Conservation (phyloP, 92 coral and sea anemone species). For the Siderastrea radians region DNA sequence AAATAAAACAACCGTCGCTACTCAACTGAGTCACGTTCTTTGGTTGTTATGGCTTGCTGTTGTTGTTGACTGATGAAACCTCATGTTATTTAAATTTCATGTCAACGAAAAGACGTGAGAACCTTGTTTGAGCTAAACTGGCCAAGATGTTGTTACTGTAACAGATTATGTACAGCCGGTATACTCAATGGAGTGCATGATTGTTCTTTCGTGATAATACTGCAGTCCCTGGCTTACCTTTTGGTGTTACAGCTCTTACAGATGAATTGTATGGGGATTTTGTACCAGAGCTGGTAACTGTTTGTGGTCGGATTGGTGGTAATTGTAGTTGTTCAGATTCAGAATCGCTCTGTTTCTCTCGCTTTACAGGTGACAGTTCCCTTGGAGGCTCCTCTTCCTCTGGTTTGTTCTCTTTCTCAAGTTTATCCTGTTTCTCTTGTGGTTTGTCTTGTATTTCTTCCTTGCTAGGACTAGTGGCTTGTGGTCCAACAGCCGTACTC, state of each 20-base stretch:
- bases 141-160: too few relatives aligned
- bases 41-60: too few relatives aligned
- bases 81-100: too few relatives aligned
- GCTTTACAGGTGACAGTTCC: constrained; percentile 11
- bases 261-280: constrained; percentile 27
- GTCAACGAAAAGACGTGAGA: too few relatives aligned
- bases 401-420: background rate
- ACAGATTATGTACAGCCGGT: background rate
- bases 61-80: too few relatives aligned
- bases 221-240: constrained; percentile 5
- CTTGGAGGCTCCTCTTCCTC: constrained; percentile 6
- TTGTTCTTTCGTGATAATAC: background rate
- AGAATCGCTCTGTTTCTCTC: constrained; percentile 31
- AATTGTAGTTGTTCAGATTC: constrained; percentile 17
- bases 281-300: constrained; percentile 10
- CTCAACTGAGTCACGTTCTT: too few relatives aligned
- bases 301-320: constrained; percentile 30
- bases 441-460: constrained; percentile 1
- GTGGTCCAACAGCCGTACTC: constrained; percentile 82
- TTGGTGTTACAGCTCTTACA: constrained; percentile 21
- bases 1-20: too few relatives aligned
- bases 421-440: background rate
- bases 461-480: constrained; percentile 32
- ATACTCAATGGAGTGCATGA: too few relatives aligned
- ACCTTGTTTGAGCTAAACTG: too few relatives aligned